Conservation (phyloP, 92 coral and sea anemone genomes). For the Bergia sp. region DNA sequence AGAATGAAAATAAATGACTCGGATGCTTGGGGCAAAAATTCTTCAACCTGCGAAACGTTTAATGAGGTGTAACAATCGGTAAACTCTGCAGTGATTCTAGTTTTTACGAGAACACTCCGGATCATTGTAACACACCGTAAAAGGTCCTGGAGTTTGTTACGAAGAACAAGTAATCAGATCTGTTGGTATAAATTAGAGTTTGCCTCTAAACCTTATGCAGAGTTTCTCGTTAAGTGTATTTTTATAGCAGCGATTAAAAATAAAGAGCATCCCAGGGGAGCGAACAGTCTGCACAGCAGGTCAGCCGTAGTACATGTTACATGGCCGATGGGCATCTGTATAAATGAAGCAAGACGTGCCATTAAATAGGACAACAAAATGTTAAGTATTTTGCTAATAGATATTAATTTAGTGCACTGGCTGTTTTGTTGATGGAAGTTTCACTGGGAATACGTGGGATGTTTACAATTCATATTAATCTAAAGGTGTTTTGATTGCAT, state of each 20-base stretch:
- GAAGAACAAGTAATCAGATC: background rate
- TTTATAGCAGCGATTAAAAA: slow-evolving; percentile 1
- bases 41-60: background rate
- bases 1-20: slow-evolving; percentile 1
- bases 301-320: background rate
- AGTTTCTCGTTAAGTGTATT: background rate
- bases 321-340: background rate
- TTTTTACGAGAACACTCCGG: background rate
- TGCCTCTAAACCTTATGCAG: background rate
- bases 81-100: background rate
- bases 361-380: background rate
- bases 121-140: background rate
- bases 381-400: background rate
- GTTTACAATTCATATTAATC: background rate
- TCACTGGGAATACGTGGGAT: background rate
- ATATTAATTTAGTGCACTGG: background rate
- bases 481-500: background rate
- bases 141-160: background rate
- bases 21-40: background rate
- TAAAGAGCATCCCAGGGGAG: background rate
- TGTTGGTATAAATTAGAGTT: background rate
- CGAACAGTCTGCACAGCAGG: background rate
- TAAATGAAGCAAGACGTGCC: background rate
- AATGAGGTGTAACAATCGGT: slow-evolving; percentile 15
- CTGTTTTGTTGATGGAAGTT: background rate